Conservation (phyloP, 2,113 vertebrate genomes). For the Okapia johnstoni region DNA sequence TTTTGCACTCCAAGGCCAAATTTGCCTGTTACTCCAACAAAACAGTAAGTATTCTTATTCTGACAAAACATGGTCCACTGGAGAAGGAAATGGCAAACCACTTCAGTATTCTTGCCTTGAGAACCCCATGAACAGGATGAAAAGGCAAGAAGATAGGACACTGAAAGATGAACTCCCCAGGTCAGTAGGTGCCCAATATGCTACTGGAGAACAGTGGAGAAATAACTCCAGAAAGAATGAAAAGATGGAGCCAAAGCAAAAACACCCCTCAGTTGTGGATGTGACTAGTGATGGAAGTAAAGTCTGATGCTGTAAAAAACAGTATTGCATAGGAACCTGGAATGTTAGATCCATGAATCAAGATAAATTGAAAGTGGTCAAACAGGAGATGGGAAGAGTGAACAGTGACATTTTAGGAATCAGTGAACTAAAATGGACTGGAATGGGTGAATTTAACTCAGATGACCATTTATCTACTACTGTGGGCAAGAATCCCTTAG, state of each 20-base stretch:
- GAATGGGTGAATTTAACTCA: not conserved
- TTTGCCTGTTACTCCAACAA: not conserved
- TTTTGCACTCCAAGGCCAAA: not conserved
- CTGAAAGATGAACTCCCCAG: not conserved
- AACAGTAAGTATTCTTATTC: not conserved
- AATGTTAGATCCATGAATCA: not conserved
- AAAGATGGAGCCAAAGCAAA: not conserved
- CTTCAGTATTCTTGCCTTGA: not conserved
- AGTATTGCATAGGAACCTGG: not conserved
- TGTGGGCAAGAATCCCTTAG: not conserved
- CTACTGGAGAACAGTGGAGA: not conserved
- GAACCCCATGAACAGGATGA: not conserved
- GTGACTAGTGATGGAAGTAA: not conserved
- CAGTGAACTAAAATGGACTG: not conserved
- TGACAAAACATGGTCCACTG: not conserved
- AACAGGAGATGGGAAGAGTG: not conserved
- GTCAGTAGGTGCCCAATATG: not conserved
- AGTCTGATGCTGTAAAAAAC: not conserved
- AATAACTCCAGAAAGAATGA: not conserved
- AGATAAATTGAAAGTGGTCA: not conserved
- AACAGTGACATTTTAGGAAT: not conserved
- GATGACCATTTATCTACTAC: not conserved
- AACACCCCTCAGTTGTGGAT: not conserved
- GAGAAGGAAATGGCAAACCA: not conserved
- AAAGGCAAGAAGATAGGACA: not conserved